Evolutionary conservation across 2,888 invertebrate species (phyloP).

Genomic region (Andrena hattorfiana): DNA sequence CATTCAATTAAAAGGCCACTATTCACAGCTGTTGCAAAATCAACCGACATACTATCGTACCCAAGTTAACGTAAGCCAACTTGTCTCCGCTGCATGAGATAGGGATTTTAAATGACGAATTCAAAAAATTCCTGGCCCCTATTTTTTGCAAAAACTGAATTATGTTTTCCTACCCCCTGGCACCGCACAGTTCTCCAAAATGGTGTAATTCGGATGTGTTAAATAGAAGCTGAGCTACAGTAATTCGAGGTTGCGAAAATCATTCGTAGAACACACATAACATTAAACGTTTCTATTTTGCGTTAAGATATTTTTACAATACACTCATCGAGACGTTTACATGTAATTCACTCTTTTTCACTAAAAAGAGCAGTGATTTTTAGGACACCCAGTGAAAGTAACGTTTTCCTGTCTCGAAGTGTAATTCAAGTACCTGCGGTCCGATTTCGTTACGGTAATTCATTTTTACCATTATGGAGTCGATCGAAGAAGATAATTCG

Average conservation of each 20-base stretch:
- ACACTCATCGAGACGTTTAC: background rate
- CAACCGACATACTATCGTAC: too few species aligned
- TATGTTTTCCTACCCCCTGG: too few species aligned
- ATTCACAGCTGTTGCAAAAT: too few species aligned
- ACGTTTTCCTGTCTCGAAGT: background rate
- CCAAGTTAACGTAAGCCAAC: too few species aligned
- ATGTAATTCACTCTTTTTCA: background rate
- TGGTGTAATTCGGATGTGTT: too few species aligned
- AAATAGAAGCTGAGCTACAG: background rate
- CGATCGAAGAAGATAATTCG: conserved; percentile 41
- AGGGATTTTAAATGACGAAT: too few species aligned
- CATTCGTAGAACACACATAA: background rate
- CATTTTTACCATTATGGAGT: conserved; percentile 43
- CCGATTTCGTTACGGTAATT: conserved; percentile 27
- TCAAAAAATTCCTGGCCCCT: too few species aligned
- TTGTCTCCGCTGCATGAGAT: too few species aligned
- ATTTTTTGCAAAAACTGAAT: too few species aligned
- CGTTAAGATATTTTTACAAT: background rate
- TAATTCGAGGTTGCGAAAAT: too few species aligned
- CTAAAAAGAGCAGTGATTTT: background rate
- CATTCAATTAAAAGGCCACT: too few species aligned
- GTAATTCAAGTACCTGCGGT: conserved; percentile 3
- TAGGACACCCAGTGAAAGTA: background rate
- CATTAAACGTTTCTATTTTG: background rate
- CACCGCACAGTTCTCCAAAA: too few species aligned